phyloP scores from a whole-genome alignment of 2,797 vertebrate genomes.

The Anguilla anguilla region DNA sequence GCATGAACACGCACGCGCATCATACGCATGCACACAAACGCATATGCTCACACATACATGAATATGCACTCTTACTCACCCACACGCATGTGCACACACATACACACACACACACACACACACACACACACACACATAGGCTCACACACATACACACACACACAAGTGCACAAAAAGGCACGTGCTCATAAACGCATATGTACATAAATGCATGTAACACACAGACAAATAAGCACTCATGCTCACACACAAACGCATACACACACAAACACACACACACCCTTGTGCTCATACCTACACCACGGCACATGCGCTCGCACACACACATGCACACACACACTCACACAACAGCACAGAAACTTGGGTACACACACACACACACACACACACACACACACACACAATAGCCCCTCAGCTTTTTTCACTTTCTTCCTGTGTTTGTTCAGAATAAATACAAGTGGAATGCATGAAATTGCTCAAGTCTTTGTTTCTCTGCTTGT shows the following conservation, averaged over 20 bases:
- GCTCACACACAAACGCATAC: conserved; percentile 21
- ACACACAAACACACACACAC: conserved; percentile 12
- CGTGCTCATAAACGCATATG: not conserved
- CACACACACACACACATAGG: not conserved
- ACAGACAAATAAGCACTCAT: conserved; percentile 11
- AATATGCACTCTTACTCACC: no score
- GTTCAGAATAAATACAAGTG: not conserved
- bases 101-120: no score
- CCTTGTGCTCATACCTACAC: not conserved
- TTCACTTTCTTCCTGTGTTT: not conserved
- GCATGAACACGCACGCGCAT: no score
- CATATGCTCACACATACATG: no score
- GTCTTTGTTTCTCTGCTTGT: not conserved
- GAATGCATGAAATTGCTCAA: not conserved
- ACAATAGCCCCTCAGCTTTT: not conserved
- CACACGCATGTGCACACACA: no score
- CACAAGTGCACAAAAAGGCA: conserved; percentile 21
- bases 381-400: no score
- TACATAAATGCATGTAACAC: not conserved
- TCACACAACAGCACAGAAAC: not conserved
- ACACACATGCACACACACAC: conserved; percentile 35
- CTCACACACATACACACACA: conserved; percentile 49
- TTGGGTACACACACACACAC: no score
- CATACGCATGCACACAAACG: no score
- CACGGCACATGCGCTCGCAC: no score